Evolutionary conservation across 2,888 invertebrate genomes (phyloP).

Genomic region (Argynnis bischoffii): DNA sequence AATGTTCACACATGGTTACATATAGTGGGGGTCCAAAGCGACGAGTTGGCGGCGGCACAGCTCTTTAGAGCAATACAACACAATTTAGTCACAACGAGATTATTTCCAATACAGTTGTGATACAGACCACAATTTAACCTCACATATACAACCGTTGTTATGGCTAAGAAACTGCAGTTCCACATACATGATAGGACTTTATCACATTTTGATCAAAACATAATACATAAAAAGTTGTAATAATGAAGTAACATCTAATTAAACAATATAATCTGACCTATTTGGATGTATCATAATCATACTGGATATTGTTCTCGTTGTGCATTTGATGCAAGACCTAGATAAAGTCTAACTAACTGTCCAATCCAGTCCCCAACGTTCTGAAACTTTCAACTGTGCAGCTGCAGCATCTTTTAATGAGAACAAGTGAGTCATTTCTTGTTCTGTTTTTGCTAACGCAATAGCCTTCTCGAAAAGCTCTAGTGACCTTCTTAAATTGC

Average conservation of each 20-base stretch:
- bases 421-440: constrained; percentile 95
- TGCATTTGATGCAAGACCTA: constrained; percentile 43
- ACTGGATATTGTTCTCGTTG: constrained; percentile 63
- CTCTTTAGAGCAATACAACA: constrained; percentile 27
- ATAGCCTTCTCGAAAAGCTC: constrained; percentile 95
- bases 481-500: constrained; percentile 91
- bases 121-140: constrained; percentile 18
- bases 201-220: background rate
- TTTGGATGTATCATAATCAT: constrained; percentile 39
- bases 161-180: no score
- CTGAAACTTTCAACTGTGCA: constrained; percentile 92
- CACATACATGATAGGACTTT: background rate
- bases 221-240: background rate
- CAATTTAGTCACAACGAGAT: constrained; percentile 34
- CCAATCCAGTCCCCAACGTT: constrained; percentile 87
- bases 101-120: constrained; percentile 34
- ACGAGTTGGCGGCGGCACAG: constrained; percentile 58
- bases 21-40: constrained; percentile 30
- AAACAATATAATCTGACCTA: constrained; percentile 29
- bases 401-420: constrained; percentile 94
- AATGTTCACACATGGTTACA: constrained; percentile 11
- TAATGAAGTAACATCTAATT: constrained; percentile 29
- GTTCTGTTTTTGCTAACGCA: constrained; percentile 90
- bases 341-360: constrained; percentile 70
- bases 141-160: background rate